phyloP scores from a whole-genome alignment of 2,113 vertebrate genomes.

The Amazona vittata region DNA sequence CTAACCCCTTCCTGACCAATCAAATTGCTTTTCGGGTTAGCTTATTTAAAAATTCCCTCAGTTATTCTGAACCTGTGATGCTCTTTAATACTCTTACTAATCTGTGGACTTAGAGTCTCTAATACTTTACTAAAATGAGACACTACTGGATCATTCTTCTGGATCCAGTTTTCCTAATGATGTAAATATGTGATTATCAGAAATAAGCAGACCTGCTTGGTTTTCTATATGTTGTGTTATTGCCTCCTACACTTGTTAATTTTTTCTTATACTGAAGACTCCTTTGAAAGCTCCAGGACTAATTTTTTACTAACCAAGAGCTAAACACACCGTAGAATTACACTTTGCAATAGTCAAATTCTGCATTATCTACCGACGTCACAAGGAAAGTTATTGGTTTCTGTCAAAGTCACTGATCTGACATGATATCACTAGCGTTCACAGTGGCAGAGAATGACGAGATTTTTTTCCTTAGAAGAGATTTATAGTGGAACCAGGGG shows the following conservation, averaged over 20 bases:
- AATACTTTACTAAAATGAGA: not conserved
- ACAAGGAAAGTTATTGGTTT: not conserved
- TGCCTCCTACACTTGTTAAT: not conserved
- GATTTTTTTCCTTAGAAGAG: not conserved
- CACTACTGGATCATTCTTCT: not conserved
- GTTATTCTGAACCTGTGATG: not conserved
- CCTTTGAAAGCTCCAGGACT: not conserved
- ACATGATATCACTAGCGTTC: not conserved
- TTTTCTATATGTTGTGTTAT: not conserved
- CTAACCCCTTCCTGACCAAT: not conserved
- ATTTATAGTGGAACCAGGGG: not conserved
- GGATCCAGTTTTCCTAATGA: not conserved
- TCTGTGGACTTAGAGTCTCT: not conserved
- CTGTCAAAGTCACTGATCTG: not conserved
- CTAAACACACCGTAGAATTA: not conserved
- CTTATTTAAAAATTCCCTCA: not conserved
- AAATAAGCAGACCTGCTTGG: not conserved
- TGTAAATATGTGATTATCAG: not conserved
- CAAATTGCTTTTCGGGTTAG: not conserved
- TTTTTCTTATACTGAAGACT: not conserved
- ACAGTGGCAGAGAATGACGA: not conserved
- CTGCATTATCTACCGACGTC: not conserved
- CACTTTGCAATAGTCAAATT: not conserved
- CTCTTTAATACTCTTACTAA: not conserved
- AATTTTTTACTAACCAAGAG: not conserved